These are phyloP conservation scores for Mamestra brassicae DNA, from an alignment of 2,888 invertebrate species.

Conservation along the genomic window DNA sequence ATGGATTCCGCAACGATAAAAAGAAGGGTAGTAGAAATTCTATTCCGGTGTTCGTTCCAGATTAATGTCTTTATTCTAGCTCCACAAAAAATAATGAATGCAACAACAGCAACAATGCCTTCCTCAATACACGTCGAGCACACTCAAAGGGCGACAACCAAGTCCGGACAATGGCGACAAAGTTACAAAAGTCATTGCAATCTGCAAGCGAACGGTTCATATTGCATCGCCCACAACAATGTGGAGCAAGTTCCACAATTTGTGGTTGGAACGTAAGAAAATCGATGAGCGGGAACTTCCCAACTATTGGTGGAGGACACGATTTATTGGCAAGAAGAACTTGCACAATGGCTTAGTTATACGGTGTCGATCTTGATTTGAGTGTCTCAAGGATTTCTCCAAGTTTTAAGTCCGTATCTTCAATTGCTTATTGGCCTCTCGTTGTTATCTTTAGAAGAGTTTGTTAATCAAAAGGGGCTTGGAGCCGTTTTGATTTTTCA, in stretches of 20 bases:
- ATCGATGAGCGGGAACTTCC: constrained; percentile 75
- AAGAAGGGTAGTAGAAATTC: neutral
- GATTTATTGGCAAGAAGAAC: constrained; percentile 81
- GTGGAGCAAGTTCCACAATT: constrained; percentile 81
- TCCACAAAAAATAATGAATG: constrained; percentile 3
- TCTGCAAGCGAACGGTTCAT: constrained; percentile 81
- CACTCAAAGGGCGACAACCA: constrained; percentile 62
- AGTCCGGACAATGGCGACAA: constrained; percentile 69
- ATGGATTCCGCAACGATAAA: neutral
- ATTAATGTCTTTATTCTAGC: neutral
- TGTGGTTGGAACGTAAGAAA: constrained; percentile 81
- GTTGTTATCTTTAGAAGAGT: constrained; percentile 42
- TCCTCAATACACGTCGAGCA: constrained; percentile 27
- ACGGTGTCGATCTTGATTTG: constrained; percentile 78
- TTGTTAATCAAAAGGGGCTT: constrained; percentile 46
- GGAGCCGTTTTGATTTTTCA: constrained; percentile 30
- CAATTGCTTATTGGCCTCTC: constrained; percentile 61
- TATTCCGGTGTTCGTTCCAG: neutral
- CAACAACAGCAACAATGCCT: constrained; percentile 23
- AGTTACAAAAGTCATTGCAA: constrained; percentile 82
- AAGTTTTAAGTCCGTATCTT: constrained; percentile 67
- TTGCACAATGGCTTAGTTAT: constrained; percentile 83
- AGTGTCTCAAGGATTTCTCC: constrained; percentile 68
- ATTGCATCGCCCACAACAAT: constrained; percentile 82
- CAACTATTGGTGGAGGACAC: constrained; percentile 79